Evolutionary conservation across 2,113 vertebrate species (phyloP), one percentile per base, ranked within the genome.

Genomic region (Excalfactoria chinensis): DNA sequence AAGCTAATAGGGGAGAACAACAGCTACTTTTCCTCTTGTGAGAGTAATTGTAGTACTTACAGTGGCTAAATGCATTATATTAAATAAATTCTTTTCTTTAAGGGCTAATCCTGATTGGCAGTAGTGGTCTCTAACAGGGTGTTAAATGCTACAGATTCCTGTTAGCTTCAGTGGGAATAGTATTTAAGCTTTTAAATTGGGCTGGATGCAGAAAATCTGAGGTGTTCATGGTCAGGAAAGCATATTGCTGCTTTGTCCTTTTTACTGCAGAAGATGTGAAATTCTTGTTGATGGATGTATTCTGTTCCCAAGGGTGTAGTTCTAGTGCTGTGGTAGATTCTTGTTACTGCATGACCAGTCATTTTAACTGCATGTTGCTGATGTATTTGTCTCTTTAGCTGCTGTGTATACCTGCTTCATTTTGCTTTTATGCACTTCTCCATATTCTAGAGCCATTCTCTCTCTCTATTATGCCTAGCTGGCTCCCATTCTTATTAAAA

Each of bases 111-210:
- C n/a, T 89, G 91, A 85, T 77, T 85, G 72, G 64, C 89, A 80
- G 86, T 67, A 32, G 35, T 72, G 72, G 67, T 58, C 32, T 67
- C 77, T 95, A 87, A 86, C 34, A 76, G 87, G 81, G 84, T 90
- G 91, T 89, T 92, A 89, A 91, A 85, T 90, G 62, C 74, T 83
- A 68, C 51, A 64, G 56, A 63, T 80, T 89, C 71, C 72, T 83
- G 75, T 77, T 87, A 60, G 91, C 4, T 69, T 91, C 75, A 43
- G 35, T 85, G 91, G 86, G 82, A 93, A 89, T 70, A 74, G 37
- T 53, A 56, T 83, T 85, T 83, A 92, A 93, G 46, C 56, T 82
- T 83, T 89, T 89, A 83, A 92, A 77, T 93, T 87, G 68, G 56
- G 23, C 19, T 59, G 44, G 56, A 73, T 89, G 51, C 46, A 68